Evolutionary conservation across 2,888 invertebrate genomes (phyloP).

Genomic region (Chymomyza amoena): DNA sequence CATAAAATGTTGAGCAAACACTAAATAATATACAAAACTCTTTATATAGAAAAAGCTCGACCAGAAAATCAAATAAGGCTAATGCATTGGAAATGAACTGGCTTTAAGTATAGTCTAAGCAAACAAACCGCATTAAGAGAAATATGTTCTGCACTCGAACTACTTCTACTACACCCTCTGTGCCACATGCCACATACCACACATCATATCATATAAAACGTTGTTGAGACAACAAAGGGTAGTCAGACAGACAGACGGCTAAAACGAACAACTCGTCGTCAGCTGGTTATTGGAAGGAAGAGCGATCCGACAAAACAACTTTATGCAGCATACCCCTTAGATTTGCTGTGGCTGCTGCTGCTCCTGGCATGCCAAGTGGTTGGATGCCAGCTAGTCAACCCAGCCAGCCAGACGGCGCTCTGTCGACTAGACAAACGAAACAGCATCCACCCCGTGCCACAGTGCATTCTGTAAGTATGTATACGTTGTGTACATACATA

Average conservation of each 20-base stretch:
- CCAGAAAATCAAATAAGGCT: conserved; percentile 9
- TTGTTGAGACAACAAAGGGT: conserved; percentile 64
- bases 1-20: conserved; percentile 9
- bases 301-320: conserved; percentile 46
- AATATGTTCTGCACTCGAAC: neutral
- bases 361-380: conserved; percentile 1
- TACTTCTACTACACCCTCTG: neutral
- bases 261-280: conserved; percentile 21
- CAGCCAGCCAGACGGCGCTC: conserved; percentile 20
- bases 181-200: neutral
- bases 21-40: neutral
- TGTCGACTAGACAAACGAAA: neutral
- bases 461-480: neutral
- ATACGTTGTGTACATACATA: conserved; percentile 27
- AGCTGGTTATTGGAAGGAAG: conserved; percentile 43
- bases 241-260: neutral
- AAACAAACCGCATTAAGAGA: conserved; percentile 41
- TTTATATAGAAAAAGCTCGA: conserved; percentile 9
- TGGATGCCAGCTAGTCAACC: conserved; percentile 19
- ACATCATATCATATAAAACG: conserved; percentile 40
- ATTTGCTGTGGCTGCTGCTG: conserved; percentile 16
- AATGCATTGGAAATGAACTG: conserved; percentile 61
- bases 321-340: conserved; percentile 46
- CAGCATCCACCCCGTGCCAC: neutral
- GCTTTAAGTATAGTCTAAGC: conserved; percentile 13